These are phyloP conservation scores for Eurosta solidaginis DNA, from an alignment of 1,140 invertebrate species.

Conservation along the genomic window DNA sequence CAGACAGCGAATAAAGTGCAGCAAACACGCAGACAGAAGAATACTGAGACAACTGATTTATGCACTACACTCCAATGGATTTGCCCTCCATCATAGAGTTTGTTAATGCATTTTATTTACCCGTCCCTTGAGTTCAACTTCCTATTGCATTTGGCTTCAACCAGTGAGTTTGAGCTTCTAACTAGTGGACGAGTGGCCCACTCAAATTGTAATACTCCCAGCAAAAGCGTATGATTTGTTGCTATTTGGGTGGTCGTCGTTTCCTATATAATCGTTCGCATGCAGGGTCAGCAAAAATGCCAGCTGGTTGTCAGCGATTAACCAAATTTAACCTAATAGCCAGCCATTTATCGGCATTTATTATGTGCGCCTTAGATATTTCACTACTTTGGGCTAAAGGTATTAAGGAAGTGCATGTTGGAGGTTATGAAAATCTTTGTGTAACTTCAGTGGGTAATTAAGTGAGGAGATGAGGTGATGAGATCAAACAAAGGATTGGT, in stretches of 20 bases:
- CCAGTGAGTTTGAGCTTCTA: no score
- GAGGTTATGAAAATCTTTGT: background rate
- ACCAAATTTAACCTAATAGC: constrained; percentile 9
- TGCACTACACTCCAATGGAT: background rate
- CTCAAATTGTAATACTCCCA: no score
- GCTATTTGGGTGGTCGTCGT: background rate
- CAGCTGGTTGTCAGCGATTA: background rate
- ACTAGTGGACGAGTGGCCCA: no score
- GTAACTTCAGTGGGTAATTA: no score
- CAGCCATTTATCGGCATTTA: background rate
- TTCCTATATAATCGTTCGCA: background rate
- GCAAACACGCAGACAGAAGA: background rate
- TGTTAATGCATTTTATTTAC: no score
- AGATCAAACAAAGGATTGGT: no score
- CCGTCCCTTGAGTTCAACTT: no score
- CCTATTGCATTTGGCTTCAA: no score
- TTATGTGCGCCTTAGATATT: background rate
- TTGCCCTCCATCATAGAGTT: no score
- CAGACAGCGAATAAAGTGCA: no score
- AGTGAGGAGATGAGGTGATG: no score
- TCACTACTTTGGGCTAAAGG: background rate
- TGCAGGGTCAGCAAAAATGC: constrained; percentile 3
- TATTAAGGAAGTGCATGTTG: background rate
- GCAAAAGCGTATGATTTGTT: background rate
- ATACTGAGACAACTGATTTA: background rate